Base-by-base conservation (phyloP, 2,888 invertebrate species). In the Pterostichus niger region DNA sequence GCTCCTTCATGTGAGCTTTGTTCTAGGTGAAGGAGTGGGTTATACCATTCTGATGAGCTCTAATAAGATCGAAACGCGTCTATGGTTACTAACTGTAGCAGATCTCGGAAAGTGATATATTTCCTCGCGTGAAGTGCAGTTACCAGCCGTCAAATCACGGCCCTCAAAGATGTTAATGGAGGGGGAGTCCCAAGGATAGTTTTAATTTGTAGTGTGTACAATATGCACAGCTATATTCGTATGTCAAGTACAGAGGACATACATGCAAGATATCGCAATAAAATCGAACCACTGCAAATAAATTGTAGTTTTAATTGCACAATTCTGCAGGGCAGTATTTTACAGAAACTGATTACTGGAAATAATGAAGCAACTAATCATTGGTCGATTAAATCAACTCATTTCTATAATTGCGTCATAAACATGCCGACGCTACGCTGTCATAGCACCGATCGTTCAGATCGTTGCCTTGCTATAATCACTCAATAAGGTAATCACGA, bases 341-440 rank as follows among this genome's bases (percentile, higher is more conserved):
- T 87, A 88, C 86, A 84, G 84, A 52, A 52, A 75, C 49, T 88
- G 89, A 89, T 89, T 88, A 88, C 88, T 88, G 87, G 88, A 88
- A 88, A 89, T 89, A 89, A 89, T 89, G 89, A 89, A 89, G 89
- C 88, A 87, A 89, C 89, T 88, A 88, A 89, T 89, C 89, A 89
- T 89, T 89, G 64, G 87, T 87, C 88, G 87, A 88, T 88, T 88
- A 89, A 89, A 89, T 88, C 88, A 87, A 88, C 89, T 89, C 88
- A 89, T 89, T 89, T 88, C 89, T 89, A 86, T 89, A 89, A 89
- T 89, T 89, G 89, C 88, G 86, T 86, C 88, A 88, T 89, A 89
- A 89, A 89, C 89, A 89, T 89, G 89, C 88, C 89, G 88, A 87
- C 87, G 87, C 88, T 87, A 86, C 85, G 85, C 85, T 86, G 85